A percentile compares a stretch with the other conserved stretches of the same genome.
These are phyloP conservation scores for Protosalanx chinensis DNA, from an alignment of 2,797 vertebrate genomes.

Conservation along the genomic window DNA sequence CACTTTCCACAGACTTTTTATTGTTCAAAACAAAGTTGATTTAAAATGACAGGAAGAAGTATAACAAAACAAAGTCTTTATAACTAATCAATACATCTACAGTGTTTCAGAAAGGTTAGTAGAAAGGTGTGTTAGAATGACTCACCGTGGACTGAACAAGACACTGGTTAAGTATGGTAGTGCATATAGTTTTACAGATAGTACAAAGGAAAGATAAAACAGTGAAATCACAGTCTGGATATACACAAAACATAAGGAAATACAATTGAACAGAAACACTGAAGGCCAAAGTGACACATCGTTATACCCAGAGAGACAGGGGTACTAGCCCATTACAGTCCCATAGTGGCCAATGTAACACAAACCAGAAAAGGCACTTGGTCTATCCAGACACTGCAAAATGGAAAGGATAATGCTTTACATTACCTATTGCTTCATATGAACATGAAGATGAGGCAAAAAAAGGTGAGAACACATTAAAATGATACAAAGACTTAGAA, in stretches of 20 bases:
- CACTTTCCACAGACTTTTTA: neutral
- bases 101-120: conserved; percentile 34
- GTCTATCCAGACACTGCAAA: conserved; percentile 49
- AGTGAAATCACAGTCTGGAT: conserved; percentile 6
- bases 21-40: conserved; percentile 13
- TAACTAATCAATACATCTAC: neutral
- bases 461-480: conserved; percentile 19
- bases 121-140: conserved; percentile 43
- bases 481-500: conserved; percentile 53
- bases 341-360: conserved; percentile 34
- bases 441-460: conserved; percentile 43
- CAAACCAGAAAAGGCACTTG: conserved; percentile 74
- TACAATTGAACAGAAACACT: conserved; percentile 3
- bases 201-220: neutral
- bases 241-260: conserved; percentile 7
- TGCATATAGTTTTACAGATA: conserved; percentile 27
- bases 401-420: conserved; percentile 28
- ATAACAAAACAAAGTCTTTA: conserved; percentile 32
- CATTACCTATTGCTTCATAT: conserved; percentile 45
- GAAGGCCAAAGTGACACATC: neutral
- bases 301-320: neutral
- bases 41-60: conserved; percentile 12
- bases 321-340: conserved; percentile 26
- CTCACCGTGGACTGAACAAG: conserved; percentile 25
- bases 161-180: conserved; percentile 26